phyloP scores from a whole-genome alignment of 2,797 vertebrate species.

The Uromys caudimaculatus region DNA sequence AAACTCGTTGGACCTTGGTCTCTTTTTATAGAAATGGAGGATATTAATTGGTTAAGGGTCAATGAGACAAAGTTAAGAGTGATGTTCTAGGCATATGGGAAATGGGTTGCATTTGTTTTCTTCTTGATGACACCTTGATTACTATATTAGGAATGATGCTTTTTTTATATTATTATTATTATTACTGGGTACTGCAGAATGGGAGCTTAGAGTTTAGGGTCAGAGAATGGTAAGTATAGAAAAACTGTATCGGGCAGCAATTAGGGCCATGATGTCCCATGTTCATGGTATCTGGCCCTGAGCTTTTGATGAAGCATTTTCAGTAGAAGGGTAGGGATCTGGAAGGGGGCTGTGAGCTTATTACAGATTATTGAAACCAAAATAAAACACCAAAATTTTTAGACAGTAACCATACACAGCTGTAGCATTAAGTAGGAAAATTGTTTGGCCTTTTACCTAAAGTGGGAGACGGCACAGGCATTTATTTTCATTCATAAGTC shows the following conservation, averaged over 20 bases:
- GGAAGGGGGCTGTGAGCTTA: neutral
- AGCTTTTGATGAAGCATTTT: neutral
- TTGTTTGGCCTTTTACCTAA: neutral
- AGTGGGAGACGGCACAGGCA: neutral
- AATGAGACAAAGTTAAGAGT: neutral
- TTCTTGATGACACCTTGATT: neutral
- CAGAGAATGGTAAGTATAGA: neutral
- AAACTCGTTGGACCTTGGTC: neutral
- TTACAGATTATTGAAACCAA: constrained; percentile 17
- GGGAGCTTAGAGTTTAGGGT: neutral
- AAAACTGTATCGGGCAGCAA: neutral
- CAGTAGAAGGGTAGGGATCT: neutral
- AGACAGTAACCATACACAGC: neutral
- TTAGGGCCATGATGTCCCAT: fast-evolving
- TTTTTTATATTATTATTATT: neutral
- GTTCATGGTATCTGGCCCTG: neutral
- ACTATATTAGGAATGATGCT: neutral
- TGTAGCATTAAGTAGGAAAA: neutral
- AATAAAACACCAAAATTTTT: constrained; percentile 1
- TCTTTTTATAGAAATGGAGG: neutral
- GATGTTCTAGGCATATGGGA: neutral
- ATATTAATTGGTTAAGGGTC: neutral
- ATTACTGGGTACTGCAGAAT: neutral
- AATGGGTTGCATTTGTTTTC: neutral
- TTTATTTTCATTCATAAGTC: neutral